phyloP scores from a whole-genome alignment of 2,888 invertebrate species.

The Plagodis dolabraria region DNA sequence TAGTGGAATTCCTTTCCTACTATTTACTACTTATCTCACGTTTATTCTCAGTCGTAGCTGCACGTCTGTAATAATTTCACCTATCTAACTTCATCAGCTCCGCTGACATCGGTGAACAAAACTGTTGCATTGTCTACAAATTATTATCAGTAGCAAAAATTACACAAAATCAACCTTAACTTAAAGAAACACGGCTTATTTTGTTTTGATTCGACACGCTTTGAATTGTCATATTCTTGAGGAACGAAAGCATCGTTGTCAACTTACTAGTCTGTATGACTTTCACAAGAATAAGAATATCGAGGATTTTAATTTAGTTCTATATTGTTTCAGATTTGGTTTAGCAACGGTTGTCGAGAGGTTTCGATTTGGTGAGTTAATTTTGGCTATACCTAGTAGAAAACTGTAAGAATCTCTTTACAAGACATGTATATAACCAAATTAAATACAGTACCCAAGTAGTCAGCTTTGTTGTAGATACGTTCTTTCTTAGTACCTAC shows the following conservation, averaged over 20 bases:
- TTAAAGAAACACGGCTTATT: constrained; percentile 1
- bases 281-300: constrained; percentile 52
- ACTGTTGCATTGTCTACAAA: constrained; percentile 22
- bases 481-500: too few relatives aligned
- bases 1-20: too few relatives aligned
- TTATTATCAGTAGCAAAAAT: constrained; percentile 1
- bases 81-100: constrained; percentile 16
- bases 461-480: too few relatives aligned
- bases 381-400: background rate
- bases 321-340: constrained; percentile 29
- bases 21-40: background rate
- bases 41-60: background rate
- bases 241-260: constrained; percentile 46
- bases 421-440: too few relatives aligned
- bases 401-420: background rate
- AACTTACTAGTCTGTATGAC: constrained; percentile 46
- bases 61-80: constrained; percentile 11
- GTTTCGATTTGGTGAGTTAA: constrained; percentile 16
- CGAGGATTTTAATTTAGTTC: constrained; percentile 8
- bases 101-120: constrained; percentile 10
- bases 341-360: constrained; percentile 15
- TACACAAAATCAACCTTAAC: constrained; percentile 4
- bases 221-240: constrained; percentile 49
- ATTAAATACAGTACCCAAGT: too few relatives aligned
- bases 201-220: constrained; percentile 36